Conservation (phyloP, 2,888 invertebrate species). For the Notocelia uddmanniana region DNA sequence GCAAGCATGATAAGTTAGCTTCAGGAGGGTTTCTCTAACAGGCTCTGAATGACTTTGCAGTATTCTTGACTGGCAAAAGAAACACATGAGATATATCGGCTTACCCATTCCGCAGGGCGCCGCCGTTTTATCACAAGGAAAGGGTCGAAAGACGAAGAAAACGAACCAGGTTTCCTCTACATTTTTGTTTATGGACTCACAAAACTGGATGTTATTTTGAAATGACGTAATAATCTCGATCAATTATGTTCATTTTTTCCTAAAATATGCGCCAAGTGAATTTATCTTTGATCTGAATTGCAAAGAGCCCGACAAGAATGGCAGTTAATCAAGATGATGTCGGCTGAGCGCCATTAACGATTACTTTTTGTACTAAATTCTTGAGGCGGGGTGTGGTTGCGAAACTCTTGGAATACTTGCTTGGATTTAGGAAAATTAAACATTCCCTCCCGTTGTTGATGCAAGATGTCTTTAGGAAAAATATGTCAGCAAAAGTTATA, state of each 20-base stretch:
- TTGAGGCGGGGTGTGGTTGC: constrained; percentile 36
- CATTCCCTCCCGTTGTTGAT: background rate
- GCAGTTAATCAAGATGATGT: constrained; percentile 46
- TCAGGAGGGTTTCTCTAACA: constrained; percentile 18
- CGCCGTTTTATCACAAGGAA: constrained; percentile 1
- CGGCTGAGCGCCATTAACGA: constrained; percentile 42
- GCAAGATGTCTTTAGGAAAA: background rate
- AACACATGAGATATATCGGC: constrained; percentile 25
- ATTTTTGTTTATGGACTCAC: background rate
- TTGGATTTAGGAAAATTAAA: constrained; percentile 32
- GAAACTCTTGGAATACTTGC: constrained; percentile 33
- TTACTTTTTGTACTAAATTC: constrained; percentile 45
- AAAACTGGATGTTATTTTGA: constrained; percentile 7
- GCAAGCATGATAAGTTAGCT: constrained; percentile 28
- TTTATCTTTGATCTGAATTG: constrained; percentile 35
- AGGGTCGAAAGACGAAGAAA: constrained; percentile 27
- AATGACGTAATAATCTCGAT: constrained; percentile 19
- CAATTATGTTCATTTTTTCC: constrained; percentile 26
- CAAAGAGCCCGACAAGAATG: constrained; percentile 39
- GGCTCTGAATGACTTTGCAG: constrained; percentile 28
- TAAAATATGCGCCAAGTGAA: constrained; percentile 33
- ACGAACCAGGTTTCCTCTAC: constrained; percentile 3
- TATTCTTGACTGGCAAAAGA: constrained; percentile 31
- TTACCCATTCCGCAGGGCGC: constrained; percentile 9
- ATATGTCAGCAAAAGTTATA: background rate